Base-by-base conservation (phyloP, 2,888 invertebrate species). In the Plemyria rubiginata region DNA sequence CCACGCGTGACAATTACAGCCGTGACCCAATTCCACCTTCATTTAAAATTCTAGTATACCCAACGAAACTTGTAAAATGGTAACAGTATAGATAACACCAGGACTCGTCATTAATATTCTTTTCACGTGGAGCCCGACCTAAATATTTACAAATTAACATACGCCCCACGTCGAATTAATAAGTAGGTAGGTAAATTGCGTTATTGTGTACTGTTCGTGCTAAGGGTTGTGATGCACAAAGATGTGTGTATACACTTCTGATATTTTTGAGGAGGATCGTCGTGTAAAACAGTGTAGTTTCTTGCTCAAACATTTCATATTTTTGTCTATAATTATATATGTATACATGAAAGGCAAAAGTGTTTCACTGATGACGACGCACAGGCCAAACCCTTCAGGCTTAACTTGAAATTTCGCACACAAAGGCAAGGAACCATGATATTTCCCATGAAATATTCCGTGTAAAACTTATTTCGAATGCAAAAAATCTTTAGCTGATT, bases 91-190 rank as follows among this genome's bases (percentile, higher is more conserved):
- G 48, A 36, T 32, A 50, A 15, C 9, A 28, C 22, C 7, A 50
- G 32, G 9, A 43, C 22, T 8, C 15, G 41, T 40, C 49, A 64
- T 70, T 64, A 62, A 60, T 68, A 70, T 68, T 70, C 65, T 68
- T 70, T 66, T 48, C 54, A 32, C 66, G 66, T 68, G 51, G 46
- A 59, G 49, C 32, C 36, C 61, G 62, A 46, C 63, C 66, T 62
- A 67, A 67, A 68, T 70, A 66, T 70, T 66, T 63, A 62, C 61
- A 53, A 70, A 68, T 70, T 70, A 66, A 54, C 70, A 70, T 70
- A 70, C 66, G 58, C 48, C 53, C 50, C 65, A 61, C 66, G 68
- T 68, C 38, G 63, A 54, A 60, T 65, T 70, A 70, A 65, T 66
- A 68, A 53, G 46, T 46, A 53, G 60, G 16, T 57, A 66, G 51